A percentile compares a stretch with the other conserved stretches of the same genome.
Conservation (phyloP, 2,888 invertebrate species). For the Chelonus formosanus region DNA sequence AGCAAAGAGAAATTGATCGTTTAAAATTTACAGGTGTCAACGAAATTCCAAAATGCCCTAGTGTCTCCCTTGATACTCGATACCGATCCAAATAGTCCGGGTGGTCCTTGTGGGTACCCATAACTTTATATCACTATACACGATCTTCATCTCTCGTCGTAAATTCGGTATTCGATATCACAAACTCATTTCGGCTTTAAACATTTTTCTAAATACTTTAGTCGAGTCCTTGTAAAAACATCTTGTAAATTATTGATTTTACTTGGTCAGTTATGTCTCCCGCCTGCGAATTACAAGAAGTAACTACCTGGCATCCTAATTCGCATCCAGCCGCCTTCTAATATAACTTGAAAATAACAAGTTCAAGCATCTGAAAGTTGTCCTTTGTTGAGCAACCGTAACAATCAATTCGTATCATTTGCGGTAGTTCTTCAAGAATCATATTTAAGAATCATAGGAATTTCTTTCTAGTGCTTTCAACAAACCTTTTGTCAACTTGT, state of each 20-base stretch:
- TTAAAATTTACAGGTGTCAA: conserved; percentile 41
- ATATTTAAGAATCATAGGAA: conserved; percentile 1
- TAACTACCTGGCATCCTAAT: conserved; percentile 4
- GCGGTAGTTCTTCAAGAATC: conserved; percentile 10
- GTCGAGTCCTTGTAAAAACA: too few relatives aligned
- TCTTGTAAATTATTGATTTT: too few relatives aligned
- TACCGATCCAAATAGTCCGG: conserved; percentile 38
- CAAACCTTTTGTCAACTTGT: background rate
- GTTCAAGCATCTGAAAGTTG: conserved; percentile 30
- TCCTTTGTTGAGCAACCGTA: conserved; percentile 38
- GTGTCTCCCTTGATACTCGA: conserved; percentile 38
- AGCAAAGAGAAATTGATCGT: conserved; percentile 30
- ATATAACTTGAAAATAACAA: conserved; percentile 38
- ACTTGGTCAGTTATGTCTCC: too few relatives aligned
- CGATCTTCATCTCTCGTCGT: background rate
- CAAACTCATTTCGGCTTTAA: conserved; percentile 1
- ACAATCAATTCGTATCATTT: conserved; percentile 39
- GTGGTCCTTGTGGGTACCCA: conserved; percentile 31
- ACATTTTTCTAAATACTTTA: too few relatives aligned
- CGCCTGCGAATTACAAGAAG: background rate
- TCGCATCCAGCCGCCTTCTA: conserved; percentile 43
- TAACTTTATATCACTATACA: too few relatives aligned
- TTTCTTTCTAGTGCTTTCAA: background rate
- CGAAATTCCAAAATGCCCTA: conserved; percentile 36
- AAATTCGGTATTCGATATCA: conserved; percentile 9